These are phyloP conservation scores for Thunnus maccoyii DNA, from an alignment of 2,113 vertebrate genomes.

Conservation along the genomic window DNA sequence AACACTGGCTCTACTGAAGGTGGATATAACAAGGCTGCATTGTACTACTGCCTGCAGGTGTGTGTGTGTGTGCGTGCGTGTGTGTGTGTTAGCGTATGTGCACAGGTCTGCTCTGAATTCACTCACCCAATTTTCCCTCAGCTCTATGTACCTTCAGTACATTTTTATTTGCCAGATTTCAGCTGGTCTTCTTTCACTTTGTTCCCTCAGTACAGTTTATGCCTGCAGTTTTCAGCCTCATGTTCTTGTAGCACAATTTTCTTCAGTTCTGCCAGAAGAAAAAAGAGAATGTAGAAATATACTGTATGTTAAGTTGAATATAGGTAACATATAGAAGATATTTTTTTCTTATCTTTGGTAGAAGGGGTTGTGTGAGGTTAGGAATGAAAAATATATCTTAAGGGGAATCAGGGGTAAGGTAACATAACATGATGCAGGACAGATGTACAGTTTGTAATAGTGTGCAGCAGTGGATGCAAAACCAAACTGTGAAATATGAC, in stretches of 20 bases:
- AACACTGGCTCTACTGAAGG: conserved; percentile 68
- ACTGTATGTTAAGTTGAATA: background rate
- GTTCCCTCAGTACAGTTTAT: conserved; percentile 46
- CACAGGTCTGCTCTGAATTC: conserved; percentile 38
- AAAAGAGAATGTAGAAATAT: background rate
- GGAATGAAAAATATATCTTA: conserved; percentile 11
- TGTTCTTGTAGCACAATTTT: conserved; percentile 23
- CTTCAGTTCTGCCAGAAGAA: background rate
- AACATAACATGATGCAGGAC: background rate
- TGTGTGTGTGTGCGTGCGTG: conserved; percentile 28
- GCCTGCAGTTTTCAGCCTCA: conserved; percentile 39
- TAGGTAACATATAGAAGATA: background rate
- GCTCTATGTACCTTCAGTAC: conserved; percentile 34
- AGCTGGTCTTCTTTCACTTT: conserved; percentile 31
- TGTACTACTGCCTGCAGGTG: conserved; percentile 45
- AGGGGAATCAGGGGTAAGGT: background rate
- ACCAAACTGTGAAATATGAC: background rate
- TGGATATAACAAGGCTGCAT: conserved; percentile 64
- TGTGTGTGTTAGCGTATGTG: background rate
- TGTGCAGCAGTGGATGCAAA: background rate
- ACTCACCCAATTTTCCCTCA: conserved; percentile 46
- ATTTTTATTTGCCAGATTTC: conserved; percentile 46
- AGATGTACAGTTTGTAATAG: background rate
- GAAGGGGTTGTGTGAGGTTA: background rate
- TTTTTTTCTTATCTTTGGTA: conserved; percentile 10